Percentiles rank a stretch among this genome's conserved stretches.
phyloP scores from a whole-genome alignment of 1,140 invertebrate genomes.

The Drosophila tani region DNA sequence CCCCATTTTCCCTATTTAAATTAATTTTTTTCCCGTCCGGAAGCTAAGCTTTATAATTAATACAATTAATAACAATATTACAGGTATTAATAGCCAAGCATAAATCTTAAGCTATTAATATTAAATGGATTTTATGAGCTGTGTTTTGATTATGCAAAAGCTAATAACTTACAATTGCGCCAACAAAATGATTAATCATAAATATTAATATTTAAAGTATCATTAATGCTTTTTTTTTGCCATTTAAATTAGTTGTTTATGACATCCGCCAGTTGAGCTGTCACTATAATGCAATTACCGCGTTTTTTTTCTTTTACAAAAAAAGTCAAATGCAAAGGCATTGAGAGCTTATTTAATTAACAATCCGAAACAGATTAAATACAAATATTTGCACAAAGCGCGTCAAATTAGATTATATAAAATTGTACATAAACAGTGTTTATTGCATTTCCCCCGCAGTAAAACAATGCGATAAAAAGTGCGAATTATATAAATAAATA shows the following conservation, averaged over 20 bases:
- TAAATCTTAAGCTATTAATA: not conserved
- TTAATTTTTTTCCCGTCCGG: too few relatives aligned
- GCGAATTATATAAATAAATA: conserved; percentile 46
- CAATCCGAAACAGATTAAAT: conserved; percentile 35
- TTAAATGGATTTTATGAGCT: not conserved
- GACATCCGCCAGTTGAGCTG: conserved; percentile 28
- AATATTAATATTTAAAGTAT: conserved; percentile 10
- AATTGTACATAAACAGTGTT: conserved; percentile 3
- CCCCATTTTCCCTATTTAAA: not conserved
- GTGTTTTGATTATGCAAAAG: not conserved
- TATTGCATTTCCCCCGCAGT: conserved; percentile 16
- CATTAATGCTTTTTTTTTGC: conserved; percentile 18
- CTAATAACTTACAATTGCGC: conserved; percentile 3
- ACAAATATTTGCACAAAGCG: conserved; percentile 37
- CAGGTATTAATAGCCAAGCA: not conserved
- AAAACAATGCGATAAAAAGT: conserved; percentile 22
- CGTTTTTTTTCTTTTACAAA: conserved; percentile 12
- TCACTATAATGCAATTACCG: conserved; percentile 38
- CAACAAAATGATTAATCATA: conserved; percentile 14
- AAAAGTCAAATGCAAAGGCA: conserved; percentile 41
- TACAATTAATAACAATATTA: not conserved
- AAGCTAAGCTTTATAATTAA: not conserved
- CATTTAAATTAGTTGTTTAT: conserved; percentile 8
- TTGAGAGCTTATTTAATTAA: conserved; percentile 62
- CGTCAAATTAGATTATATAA: conserved; percentile 36